A percentile compares a stretch with the other conserved stretches of the same genome.
phyloP scores from a whole-genome alignment of 2,888 invertebrate species.

The Drosophila niveifrons region DNA sequence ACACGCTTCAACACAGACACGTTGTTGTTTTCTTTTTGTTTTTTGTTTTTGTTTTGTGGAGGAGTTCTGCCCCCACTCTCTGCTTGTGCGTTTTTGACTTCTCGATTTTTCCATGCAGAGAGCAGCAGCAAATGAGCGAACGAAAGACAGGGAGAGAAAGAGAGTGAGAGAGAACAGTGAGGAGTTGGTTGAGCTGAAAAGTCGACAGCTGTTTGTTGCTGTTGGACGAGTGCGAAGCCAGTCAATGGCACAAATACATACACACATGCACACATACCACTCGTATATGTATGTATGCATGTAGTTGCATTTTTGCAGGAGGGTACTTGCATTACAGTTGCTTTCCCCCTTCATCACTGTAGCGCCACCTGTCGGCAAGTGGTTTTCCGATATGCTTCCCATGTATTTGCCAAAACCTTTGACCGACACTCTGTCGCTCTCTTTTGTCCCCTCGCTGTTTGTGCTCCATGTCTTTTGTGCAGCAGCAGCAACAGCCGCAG shows the following conservation, averaged over 20 bases:
- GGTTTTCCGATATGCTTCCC: slow-evolving; percentile 27
- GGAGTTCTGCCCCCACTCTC: slow-evolving; percentile 22
- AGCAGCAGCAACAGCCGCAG: no score
- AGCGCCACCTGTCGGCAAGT: slow-evolving; percentile 51
- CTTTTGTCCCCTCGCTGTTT: not conserved
- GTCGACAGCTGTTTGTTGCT: slow-evolving; percentile 43
- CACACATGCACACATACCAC: not conserved
- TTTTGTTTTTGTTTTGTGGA: slow-evolving; percentile 10
- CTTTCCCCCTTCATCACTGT: slow-evolving; percentile 1
- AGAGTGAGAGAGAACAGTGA: slow-evolving; percentile 8
- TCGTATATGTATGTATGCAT: not conserved
- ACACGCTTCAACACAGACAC: slow-evolving; percentile 46
- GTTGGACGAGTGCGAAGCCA: slow-evolving; percentile 25
- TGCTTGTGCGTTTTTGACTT: slow-evolving; percentile 41
- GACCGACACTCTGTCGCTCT: slow-evolving; percentile 4
- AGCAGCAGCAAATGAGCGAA: slow-evolving; percentile 3
- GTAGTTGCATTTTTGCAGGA: slow-evolving; percentile 13
- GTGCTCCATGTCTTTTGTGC: not conserved
- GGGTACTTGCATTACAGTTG: slow-evolving; percentile 10
- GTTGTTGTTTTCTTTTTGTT: slow-evolving; percentile 19
- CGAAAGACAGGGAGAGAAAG: not conserved
- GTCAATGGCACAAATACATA: slow-evolving; percentile 33
- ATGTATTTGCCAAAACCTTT: slow-evolving; percentile 19
- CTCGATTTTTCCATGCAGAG: slow-evolving; percentile 56
- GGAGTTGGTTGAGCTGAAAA: slow-evolving; percentile 7